Evolutionary conservation across 2,797 vertebrate species (phyloP), one percentile per base, ranked within the genome.

Genomic region (Xiphorhynchus erythropygius): DNA sequence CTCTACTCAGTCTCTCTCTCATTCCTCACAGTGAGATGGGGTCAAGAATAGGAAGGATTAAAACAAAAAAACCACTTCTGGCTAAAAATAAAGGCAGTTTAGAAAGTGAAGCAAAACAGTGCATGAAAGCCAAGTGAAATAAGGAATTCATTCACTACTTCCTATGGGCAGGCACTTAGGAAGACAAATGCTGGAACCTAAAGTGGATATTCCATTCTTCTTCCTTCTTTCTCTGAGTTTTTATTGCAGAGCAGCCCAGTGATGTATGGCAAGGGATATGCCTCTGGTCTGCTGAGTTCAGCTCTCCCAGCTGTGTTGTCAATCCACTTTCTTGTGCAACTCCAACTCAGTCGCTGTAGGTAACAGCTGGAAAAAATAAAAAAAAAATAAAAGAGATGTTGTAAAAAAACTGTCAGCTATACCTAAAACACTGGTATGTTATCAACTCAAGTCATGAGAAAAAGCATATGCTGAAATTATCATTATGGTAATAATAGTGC

Each of bases 1-100:
- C 6, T 70, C 9, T 10, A 73, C 4, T 8, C 16, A 39, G 7
- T 27, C 1, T 3, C 27, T 47, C 0, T 4, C 8, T 64, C 32
- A 9, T 70, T 22, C 9, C 8, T 11, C 9, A 2, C 18, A n/a
- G 19, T 1, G 19, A 59, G 44, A 60, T 0, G 1, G 3, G 1
- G 0, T 2, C 37, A 18, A 60, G 9, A 47, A 75, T 1, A 59
- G 6, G 21, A 60, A 71, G 14, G 9, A 2, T 3, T 59, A 74
- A 81, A n/a, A 4, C 18, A 32, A 33, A 35, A 35, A 70, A 55
- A 1, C 6, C 5, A 42, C 4, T 39, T 52, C 3, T 49, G 18
- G 8, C 18, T 68, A 32, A 71, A 49, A 23, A 50, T 62, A 52
- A 83, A 77, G 44, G 13, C 10, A 49, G 8, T 60, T 79, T 60